A percentile compares a stretch with the other conserved stretches of the same genome.
Conservation (phyloP, 2,113 vertebrate genomes). For the Buteo buteo region DNA sequence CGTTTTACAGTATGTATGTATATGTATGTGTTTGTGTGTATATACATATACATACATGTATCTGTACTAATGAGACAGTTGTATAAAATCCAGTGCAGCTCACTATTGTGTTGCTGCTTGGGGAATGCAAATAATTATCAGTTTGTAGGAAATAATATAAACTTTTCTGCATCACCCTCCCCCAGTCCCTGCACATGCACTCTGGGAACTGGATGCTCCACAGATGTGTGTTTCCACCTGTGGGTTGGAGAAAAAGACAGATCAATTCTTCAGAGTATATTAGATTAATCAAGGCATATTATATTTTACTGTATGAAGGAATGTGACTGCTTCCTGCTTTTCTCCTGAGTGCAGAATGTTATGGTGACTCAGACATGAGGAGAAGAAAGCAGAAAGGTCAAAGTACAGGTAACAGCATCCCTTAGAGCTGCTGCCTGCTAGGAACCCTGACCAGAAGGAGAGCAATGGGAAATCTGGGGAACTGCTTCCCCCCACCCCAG, state of each 20-base stretch:
- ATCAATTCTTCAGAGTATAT: background rate
- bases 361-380: background rate
- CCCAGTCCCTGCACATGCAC: background rate
- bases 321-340: background rate
- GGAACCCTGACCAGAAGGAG: background rate
- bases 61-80: background rate
- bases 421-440: background rate
- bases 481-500: background rate
- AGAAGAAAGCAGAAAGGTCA: background rate
- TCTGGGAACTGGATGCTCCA: background rate
- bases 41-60: background rate
- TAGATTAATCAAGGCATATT: slow-evolving; percentile 3
- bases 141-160: background rate
- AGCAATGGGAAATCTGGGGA: background rate
- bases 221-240: background rate
- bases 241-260: background rate
- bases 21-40: background rate
- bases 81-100: background rate
- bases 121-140: background rate
- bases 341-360: background rate
- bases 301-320: background rate
- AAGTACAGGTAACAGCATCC: background rate
- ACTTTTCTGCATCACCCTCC: background rate
- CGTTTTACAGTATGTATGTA: background rate
- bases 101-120: background rate